Percentiles rank a stretch among this genome's conserved stretches.
Conservation (phyloP, 2,113 vertebrate species). For the Crotalus tigris region DNA sequence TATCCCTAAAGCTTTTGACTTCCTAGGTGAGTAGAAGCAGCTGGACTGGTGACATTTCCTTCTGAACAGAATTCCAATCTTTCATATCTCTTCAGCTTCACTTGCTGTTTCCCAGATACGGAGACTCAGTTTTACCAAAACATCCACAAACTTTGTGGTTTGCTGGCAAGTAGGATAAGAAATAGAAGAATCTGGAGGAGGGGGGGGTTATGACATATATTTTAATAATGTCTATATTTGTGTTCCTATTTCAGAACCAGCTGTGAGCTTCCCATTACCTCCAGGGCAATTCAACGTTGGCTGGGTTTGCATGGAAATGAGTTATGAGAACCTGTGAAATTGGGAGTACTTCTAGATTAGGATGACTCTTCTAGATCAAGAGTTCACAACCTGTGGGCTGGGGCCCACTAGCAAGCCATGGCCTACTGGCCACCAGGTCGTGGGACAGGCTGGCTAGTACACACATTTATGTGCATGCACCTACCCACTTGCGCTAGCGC, state of each 20-base stretch:
- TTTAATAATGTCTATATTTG: not conserved
- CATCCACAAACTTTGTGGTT: slow-evolving; percentile 53
- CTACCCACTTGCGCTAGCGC: no score
- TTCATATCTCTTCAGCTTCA: slow-evolving; percentile 42
- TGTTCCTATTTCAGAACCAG: not conserved
- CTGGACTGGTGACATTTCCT: slow-evolving; percentile 42
- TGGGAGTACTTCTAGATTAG: not conserved
- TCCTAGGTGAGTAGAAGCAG: slow-evolving; percentile 35
- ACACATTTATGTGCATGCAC: no score
- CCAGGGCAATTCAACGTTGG: not conserved
- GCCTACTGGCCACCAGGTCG: no score
- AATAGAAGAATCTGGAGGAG: not conserved
- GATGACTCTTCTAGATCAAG: not conserved
- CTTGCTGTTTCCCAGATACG: slow-evolving; percentile 51
- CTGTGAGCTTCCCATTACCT: not conserved
- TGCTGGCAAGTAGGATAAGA: slow-evolving; percentile 52
- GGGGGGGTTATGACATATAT: not conserved
- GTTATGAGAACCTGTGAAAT: not conserved
- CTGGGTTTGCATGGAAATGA: no score
- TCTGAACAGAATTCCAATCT: slow-evolving; percentile 48
- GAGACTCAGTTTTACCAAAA: slow-evolving; percentile 40
- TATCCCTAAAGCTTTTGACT: slow-evolving; percentile 55
- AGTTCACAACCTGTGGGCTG: no score
- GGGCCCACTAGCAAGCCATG: no score
- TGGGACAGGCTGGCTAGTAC: no score